Base-by-base conservation (phyloP, 1,140 invertebrate species). In the Aphelinus certus region DNA sequence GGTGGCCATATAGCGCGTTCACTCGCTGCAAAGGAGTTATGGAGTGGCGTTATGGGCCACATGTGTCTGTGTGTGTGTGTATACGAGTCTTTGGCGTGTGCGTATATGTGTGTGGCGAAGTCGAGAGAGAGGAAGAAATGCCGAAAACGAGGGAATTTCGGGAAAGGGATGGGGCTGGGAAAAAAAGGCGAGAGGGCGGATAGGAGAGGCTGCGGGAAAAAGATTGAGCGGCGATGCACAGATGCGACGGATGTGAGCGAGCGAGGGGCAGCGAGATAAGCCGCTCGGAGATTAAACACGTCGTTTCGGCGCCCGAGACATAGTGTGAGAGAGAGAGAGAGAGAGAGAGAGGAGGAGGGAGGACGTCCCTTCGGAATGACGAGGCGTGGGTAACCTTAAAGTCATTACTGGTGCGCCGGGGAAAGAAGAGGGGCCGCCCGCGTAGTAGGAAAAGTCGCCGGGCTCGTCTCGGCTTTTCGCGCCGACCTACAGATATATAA, bases 181-280 rank as follows among this genome's bases (percentile, higher is more conserved):
- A 63, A 75, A 76, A 81, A 83, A 79, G 64, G 71, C 61, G 43
- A 72, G 75, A 76, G 46, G n/a, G 57, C 57, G 47, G 76, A 26
- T 26, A 26, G 26, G 9, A 61, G 67, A 62, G 51, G 57, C 57
- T 6, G 55, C n/a, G 3, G 6, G 43, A 77, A 83, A 81, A 83
- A 81, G 80, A 79, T 79, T 76, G 79, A 82, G 79, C 78, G 71
- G 77, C 80, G 81, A 86, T 82, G 83, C 84, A 84, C 85, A 87
- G 83, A 85, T 86, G 84, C 81, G 81, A 80, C 85, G 84, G 85
- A 87, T 86, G 83, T 80, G 83, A 83, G 68, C 2, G 48, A 58
- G 10, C 45, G 26, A 49, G 5, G 1, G 60, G 26, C 2, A 46
- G 43, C 2, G 9, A 57, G 57, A 74, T 68, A 68, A 62, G 65